Conservation (phyloP, 2,113 vertebrate species). For the Dunckerocampus dactyliophorus region DNA sequence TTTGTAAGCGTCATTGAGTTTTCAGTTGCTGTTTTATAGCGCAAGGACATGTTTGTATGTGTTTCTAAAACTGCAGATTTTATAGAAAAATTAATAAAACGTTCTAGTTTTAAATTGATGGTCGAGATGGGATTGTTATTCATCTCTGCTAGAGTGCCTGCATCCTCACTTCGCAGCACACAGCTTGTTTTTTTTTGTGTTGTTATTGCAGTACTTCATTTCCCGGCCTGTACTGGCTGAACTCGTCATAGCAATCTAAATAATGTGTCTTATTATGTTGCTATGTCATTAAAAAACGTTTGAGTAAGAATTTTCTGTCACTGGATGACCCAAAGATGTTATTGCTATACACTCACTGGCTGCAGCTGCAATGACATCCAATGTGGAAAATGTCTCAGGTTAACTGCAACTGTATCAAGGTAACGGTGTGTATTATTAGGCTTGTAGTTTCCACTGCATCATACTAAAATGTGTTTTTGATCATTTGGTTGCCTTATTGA, state of each 20-base stretch:
- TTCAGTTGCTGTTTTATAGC: slow-evolving; percentile 69
- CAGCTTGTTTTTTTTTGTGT: slow-evolving; percentile 1
- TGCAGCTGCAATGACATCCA: background rate
- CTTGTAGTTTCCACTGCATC: background rate
- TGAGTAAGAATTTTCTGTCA: background rate
- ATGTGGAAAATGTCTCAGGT: background rate
- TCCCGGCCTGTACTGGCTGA: background rate
- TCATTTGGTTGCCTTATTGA: background rate
- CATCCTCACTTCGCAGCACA: background rate
- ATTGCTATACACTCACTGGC: background rate
- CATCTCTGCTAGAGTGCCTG: background rate
- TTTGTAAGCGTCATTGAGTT: slow-evolving; percentile 71
- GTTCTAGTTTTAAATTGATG: slow-evolving; percentile 79
- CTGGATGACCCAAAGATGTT: background rate
- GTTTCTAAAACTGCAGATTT: slow-evolving; percentile 86
- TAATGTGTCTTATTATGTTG: background rate
- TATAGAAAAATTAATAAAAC: slow-evolving; percentile 91
- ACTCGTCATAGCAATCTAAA: background rate
- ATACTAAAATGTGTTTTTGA: background rate
- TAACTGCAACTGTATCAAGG: too few relatives aligned
- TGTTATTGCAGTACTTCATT: background rate
- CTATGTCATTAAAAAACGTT: background rate
- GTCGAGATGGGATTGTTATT: slow-evolving; percentile 4
- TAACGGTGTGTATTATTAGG: background rate
- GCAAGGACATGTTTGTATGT: slow-evolving; percentile 74